Conservation (phyloP, 2,113 vertebrate genomes). For the Tachysurus fulvidraco region DNA sequence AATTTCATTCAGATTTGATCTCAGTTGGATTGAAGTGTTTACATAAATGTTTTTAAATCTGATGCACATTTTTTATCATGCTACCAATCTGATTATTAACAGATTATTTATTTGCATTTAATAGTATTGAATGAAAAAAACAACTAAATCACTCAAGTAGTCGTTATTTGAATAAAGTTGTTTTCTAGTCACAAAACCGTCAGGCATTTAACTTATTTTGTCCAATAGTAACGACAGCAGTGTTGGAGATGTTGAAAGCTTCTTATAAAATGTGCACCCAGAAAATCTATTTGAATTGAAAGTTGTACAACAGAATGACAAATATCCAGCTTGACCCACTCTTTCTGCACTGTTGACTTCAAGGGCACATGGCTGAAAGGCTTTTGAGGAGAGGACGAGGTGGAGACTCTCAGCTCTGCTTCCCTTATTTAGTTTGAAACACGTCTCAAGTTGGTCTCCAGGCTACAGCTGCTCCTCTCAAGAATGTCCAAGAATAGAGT, state of each 20-base stretch:
- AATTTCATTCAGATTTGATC: no score
- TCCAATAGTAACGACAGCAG: not conserved
- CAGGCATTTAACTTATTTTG: not conserved
- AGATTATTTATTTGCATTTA: no score
- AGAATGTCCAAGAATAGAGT: conserved; percentile 84
- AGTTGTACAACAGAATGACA: not conserved
- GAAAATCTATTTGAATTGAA: not conserved
- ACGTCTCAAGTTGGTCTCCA: conserved; percentile 51
- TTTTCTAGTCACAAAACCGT: not conserved
- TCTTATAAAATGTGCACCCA: not conserved
- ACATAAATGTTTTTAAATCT: no score
- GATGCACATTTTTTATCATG: no score
- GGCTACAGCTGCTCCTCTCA: conserved; percentile 63
- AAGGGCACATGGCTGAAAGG: conserved; percentile 7
- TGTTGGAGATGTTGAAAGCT: not conserved
- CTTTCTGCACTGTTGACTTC: not conserved
- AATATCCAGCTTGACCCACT: not conserved
- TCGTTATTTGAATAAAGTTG: not conserved
- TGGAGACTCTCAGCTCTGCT: conserved; percentile 40
- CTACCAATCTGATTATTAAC: no score
- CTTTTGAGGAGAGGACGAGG: conserved; percentile 4
- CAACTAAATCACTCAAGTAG: not conserved
- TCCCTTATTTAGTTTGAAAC: conserved; percentile 73
- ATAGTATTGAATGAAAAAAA: not conserved
- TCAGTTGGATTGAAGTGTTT: no score